A percentile compares a stretch with the other conserved stretches of the same genome.
These are phyloP conservation scores for Boloria euphrosyne DNA, from an alignment of 2,888 invertebrate genomes.

Conservation along the genomic window DNA sequence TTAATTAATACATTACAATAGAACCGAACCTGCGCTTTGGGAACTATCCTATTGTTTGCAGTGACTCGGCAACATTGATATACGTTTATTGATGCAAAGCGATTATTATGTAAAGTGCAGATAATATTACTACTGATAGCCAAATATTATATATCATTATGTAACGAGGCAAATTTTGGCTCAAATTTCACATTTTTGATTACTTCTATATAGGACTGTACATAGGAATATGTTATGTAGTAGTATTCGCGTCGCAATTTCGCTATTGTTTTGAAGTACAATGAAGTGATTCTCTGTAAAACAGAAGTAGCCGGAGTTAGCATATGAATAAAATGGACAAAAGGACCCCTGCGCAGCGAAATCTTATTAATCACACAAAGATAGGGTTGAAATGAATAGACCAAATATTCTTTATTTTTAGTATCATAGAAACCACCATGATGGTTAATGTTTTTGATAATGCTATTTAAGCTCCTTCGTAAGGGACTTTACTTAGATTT, in stretches of 20 bases:
- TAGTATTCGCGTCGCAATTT: conserved; percentile 53
- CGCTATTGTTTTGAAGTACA: conserved; percentile 67
- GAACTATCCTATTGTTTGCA: conserved; percentile 71
- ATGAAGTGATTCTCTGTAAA: conserved; percentile 60
- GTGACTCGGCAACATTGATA: conserved; percentile 65
- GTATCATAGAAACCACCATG: not conserved
- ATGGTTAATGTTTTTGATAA: conserved; percentile 7
- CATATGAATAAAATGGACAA: conserved; percentile 78
- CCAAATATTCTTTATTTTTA: conserved; percentile 29
- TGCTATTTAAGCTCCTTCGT: too few species aligned
- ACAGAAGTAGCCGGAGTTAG: conserved; percentile 68
- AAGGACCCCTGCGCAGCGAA: conserved; percentile 63
- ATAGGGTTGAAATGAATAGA: conserved; percentile 40
- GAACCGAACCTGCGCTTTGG: conserved; percentile 72
- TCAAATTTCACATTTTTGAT: conserved; percentile 1
- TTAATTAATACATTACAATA: conserved; percentile 82
- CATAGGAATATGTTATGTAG: conserved; percentile 27
- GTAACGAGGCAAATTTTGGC: not conserved
- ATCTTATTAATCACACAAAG: conserved; percentile 67
- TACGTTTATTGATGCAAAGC: conserved; percentile 42
- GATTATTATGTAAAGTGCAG: conserved; percentile 33
- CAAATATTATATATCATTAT: not conserved
- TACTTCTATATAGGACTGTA: conserved; percentile 7
- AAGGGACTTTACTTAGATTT: too few species aligned
- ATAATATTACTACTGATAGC: conserved; percentile 5